Conservation (phyloP, 2,113 vertebrate species). For the Pomatorhinus ruficollis region DNA sequence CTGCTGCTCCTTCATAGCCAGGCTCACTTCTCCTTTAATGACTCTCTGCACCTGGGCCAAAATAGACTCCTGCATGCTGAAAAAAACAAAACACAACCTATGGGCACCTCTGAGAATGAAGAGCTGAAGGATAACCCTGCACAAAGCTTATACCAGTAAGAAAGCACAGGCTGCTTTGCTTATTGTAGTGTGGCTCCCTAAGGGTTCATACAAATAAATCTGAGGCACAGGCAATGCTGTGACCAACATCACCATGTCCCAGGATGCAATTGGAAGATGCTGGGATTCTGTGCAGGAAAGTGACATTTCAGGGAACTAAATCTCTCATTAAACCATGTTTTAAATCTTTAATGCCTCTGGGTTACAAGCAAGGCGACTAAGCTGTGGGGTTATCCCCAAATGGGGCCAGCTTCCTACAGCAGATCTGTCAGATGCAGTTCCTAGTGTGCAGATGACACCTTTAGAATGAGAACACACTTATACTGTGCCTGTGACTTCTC, state of each 20-base stretch:
- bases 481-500: neutral
- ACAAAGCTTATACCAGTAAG: neutral
- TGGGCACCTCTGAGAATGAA: neutral
- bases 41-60: constrained; percentile 92
- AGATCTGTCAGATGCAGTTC: neutral
- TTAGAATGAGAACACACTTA: neutral
- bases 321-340: neutral
- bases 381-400: neutral
- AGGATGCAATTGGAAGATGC: neutral
- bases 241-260: neutral
- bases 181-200: neutral
- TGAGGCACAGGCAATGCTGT: neutral
- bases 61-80: constrained; percentile 94
- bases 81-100: neutral
- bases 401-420: neutral
- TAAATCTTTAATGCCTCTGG: neutral
- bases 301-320: neutral
- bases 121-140: neutral
- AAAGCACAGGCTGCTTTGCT: neutral
- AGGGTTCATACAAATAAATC: neutral
- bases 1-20: constrained; percentile 98
- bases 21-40: constrained; percentile 93
- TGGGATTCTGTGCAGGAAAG: neutral
- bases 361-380: neutral
- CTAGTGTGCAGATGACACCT: neutral